Conservation (phyloP, 37 sponge, comb jelly and placozoan species). For the Chondrilla cf. caribensis region DNA sequence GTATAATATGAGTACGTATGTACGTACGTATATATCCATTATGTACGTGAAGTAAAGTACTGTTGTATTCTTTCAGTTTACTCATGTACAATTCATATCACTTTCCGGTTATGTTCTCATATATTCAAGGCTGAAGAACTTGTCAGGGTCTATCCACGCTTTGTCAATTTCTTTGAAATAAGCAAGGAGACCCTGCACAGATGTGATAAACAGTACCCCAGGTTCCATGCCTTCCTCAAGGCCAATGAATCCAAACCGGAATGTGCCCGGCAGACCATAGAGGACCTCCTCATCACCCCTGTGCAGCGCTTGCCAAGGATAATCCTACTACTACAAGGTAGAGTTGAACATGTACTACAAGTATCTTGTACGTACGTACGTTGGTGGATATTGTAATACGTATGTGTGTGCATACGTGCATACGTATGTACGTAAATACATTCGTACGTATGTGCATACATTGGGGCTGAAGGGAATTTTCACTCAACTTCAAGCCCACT, state of each 20-base stretch:
- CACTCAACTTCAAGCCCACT: neutral
- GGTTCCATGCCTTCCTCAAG: slow-evolving; percentile 93
- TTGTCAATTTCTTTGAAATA: slow-evolving; percentile 87
- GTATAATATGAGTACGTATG: too few relatives aligned
- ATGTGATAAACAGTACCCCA: slow-evolving; percentile 79
- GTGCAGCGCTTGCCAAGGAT: slow-evolving; percentile 88
- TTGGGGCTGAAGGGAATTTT: neutral
- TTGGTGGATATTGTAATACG: too few relatives aligned
- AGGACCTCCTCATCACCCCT: slow-evolving; percentile 83
- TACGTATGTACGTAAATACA: neutral
- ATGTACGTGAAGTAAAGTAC: too few relatives aligned
- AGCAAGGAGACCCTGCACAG: slow-evolving; percentile 72
- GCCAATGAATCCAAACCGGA: slow-evolving; percentile 70
- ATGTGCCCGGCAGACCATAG: slow-evolving; percentile 80
- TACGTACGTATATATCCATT: too few relatives aligned
- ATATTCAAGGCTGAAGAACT: slow-evolving; percentile 69
- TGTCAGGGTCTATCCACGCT: slow-evolving; percentile 77
- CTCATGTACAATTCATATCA: too few relatives aligned
- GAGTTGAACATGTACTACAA: neutral
- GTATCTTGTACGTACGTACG: too few relatives aligned
- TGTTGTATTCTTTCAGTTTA: too few relatives aligned
- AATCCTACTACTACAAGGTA: slow-evolving; percentile 85
- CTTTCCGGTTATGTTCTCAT: too few relatives aligned
- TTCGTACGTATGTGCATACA: neutral
- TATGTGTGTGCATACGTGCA: too few relatives aligned